Base-by-base conservation (phyloP, 1,140 invertebrate species). In the Sinonovacula constricta region DNA sequence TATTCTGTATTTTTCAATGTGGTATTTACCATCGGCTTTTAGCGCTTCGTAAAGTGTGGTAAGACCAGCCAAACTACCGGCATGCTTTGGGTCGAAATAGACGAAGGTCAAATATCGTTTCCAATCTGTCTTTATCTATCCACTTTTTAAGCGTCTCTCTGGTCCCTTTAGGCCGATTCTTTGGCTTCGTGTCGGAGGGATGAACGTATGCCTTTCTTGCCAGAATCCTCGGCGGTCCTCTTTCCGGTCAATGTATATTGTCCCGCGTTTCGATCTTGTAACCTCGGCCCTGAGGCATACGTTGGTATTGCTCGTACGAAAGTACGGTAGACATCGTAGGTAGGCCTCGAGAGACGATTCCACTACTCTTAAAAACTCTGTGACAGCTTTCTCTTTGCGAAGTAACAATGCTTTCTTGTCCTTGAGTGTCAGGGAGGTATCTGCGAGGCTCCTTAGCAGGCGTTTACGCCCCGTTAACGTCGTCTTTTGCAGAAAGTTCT, bases 1-100 rank as follows among this genome's bases (percentile, higher is more conserved):
- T 10, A 76, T 76, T 57, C 53, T n/a, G 24, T 76, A 49, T 67
- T 49, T 54, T 3, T 51, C 72, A 34, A 76, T 76, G 5, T 36
- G 62, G 24, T 56, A 56, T 57, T 76, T 65, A 22, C 34, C 33
- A n/a, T 66, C 49, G 1, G 31, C 1, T 33, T 67, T 76, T 0
- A 67, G 49, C 10, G n/a, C 22, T n/a, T 56, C n/a, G 49, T 76
- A 76, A 5, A 76, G 31, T 76, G 54, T 49, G 24, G 62, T 49
- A 26, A 22, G 12, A 49, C 62, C 60, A 0, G 22, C 10, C 54
- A 30, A 66, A 57, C 45, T 57, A 15, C 12, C 60, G 0, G 72
- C 51, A 30, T 28, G 26, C 4, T 39, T 24, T 0, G 62, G 31
- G 26, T 76, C 34, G 31, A 66, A 76, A 33, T 76, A 66, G 5